Conservation (phyloP, 1,140 invertebrate genomes). For the Drosophila sp. region DNA sequence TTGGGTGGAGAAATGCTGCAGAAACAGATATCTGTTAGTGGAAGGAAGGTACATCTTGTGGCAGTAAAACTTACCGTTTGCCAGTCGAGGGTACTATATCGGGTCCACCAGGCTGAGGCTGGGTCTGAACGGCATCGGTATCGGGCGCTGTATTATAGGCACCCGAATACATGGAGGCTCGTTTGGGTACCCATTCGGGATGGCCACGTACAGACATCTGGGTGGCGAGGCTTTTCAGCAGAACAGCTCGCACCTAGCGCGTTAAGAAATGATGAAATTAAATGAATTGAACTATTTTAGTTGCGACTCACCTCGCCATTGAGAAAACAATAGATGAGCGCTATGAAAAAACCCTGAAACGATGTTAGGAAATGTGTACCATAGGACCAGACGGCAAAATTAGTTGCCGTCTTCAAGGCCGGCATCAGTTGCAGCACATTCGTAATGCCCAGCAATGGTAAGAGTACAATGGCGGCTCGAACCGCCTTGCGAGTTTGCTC, state of each 20-base stretch:
- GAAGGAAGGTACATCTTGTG: background rate
- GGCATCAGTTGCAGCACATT: slow-evolving; percentile 90
- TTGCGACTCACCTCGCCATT: slow-evolving; percentile 90
- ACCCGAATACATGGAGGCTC: slow-evolving; percentile 84
- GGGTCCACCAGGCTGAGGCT: slow-evolving; percentile 36
- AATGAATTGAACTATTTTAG: too few relatives aligned
- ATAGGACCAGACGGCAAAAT: slow-evolving; percentile 92
- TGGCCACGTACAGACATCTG: slow-evolving; percentile 84
- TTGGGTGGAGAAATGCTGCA: slow-evolving; percentile 54
- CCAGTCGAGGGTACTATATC: slow-evolving; percentile 19
- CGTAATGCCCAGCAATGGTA: slow-evolving; percentile 92
- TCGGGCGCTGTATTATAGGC: slow-evolving; percentile 79
- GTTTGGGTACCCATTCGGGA: slow-evolving; percentile 83
- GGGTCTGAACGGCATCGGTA: slow-evolving; percentile 66
- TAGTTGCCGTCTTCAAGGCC: slow-evolving; percentile 86
- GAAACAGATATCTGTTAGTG: too few relatives aligned
- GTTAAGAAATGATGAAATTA: background rate
- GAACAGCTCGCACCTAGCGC: slow-evolving; percentile 84
- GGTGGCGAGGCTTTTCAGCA: slow-evolving; percentile 85
- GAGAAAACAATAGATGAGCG: slow-evolving; percentile 93
- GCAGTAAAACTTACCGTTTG: slow-evolving; percentile 49
- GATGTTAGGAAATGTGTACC: slow-evolving; percentile 91
- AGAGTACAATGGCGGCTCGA: slow-evolving; percentile 89
- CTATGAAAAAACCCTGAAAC: slow-evolving; percentile 94
- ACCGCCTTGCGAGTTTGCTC: slow-evolving; percentile 93